These are phyloP conservation scores for Gymnoscopelus microlampas DNA, from an alignment of 2,797 vertebrate species.

Conservation along the genomic window DNA sequence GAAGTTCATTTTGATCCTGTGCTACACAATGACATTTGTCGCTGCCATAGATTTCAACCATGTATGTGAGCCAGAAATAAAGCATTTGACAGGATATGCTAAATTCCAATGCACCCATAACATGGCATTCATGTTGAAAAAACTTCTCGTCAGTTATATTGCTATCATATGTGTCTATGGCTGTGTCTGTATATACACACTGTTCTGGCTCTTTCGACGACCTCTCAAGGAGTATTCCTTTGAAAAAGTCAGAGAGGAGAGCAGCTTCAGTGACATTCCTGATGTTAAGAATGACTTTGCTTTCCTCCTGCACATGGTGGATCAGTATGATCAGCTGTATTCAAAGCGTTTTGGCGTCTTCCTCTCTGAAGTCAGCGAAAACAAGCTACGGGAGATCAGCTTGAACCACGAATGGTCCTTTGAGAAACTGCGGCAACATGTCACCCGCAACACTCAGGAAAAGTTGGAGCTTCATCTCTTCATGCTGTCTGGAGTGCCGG, in stretches of 20 bases:
- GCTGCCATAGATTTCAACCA: constrained; percentile 95
- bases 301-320: constrained; percentile 98
- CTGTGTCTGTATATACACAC: constrained; percentile 94
- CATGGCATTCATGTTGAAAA: constrained; percentile 98
- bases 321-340: constrained; percentile 97
- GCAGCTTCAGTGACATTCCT: constrained; percentile 98
- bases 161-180: constrained; percentile 95
- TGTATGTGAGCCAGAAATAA: constrained; percentile 90
- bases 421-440: constrained; percentile 93
- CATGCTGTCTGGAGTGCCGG: constrained; percentile 95
- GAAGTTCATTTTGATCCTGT: constrained; percentile 96
- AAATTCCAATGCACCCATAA: constrained; percentile 96
- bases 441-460: constrained; percentile 93
- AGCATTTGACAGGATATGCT: constrained; percentile 94
- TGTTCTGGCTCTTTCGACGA: constrained; percentile 97
- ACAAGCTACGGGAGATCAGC: constrained; percentile 96
- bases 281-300: constrained; percentile 99
- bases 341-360: constrained; percentile 98
- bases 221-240: constrained; percentile 98
- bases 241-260: constrained; percentile 97
- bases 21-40: constrained; percentile 96
- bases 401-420: constrained; percentile 98
- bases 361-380: constrained; percentile 97
- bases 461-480: constrained; percentile 96
- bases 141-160: constrained; percentile 96